Base-by-base conservation (phyloP, 2,113 vertebrate genomes). In the Crotalus horridus region DNA sequence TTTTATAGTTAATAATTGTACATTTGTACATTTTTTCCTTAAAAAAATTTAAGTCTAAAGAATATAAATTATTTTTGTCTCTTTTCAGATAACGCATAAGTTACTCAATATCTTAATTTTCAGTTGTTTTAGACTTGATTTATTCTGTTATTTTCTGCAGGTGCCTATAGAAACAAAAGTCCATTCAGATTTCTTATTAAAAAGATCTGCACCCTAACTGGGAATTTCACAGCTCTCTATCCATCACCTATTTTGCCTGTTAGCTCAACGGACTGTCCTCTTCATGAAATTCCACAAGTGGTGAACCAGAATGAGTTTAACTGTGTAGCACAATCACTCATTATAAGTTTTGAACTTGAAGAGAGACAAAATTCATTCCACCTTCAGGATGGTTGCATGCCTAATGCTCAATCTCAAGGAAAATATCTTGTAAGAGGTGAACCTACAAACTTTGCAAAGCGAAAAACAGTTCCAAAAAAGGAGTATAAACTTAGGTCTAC, bases 281-380 rank as follows among this genome's bases (percentile, higher is more conserved):
- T 43, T 6, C 53, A 88, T 33, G 64, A 85, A 94, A 86, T 1
- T 4, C 10, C 86, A 0, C 0, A 3, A 0, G 94, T 94, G 85
- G 74, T 53, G 88, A 86, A 89, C 56, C 58, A 39, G 85, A 95
- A 97, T 53, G 97, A 98, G 7, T 95, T 99, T 88, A 97, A 97
- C 51, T 95, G 95, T 29, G 93, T 97, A 1, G 97, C 98, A 64
- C 97, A 96, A 88, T 97, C 97, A 10, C 97, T 99, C 24, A 92
- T 98, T 89, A 33, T 90, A 5, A 95, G 91, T 94, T 96, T 97
- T 91, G 96, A 97, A 94, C 89, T 95, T 91, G 94, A 95, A 93
- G 95, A 96, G 92, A 91, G 92, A 91, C 90, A 93, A 3, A 8
- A 48, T 54, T 89, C 88, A 2, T 1, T 92, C 61, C 93, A 89